phyloP scores from a whole-genome alignment of 2,888 invertebrate genomes.

The Apotomis betuletana region DNA sequence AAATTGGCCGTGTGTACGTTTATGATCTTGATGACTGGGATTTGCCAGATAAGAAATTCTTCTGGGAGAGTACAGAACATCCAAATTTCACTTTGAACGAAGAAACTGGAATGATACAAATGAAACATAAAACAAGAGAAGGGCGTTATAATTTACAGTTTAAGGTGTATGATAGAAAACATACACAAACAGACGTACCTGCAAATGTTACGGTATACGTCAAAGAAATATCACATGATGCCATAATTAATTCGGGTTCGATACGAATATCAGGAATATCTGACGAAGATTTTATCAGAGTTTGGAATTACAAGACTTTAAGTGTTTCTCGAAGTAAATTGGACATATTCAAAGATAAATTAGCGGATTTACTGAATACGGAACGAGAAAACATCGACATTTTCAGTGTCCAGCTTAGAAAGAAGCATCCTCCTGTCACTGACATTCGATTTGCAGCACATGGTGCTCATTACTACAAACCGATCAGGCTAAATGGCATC shows the following conservation, averaged over 20 bases:
- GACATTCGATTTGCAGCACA: slow-evolving; percentile 97
- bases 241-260: slow-evolving; percentile 97
- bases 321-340: slow-evolving; percentile 93
- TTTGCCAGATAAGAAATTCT: slow-evolving; percentile 97
- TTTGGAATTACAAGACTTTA: slow-evolving; percentile 96
- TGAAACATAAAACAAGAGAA: slow-evolving; percentile 95
- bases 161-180: slow-evolving; percentile 96
- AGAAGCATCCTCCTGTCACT: slow-evolving; percentile 93
- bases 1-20: slow-evolving; percentile 97
- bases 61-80: slow-evolving; percentile 95
- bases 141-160: slow-evolving; percentile 92
- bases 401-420: slow-evolving; percentile 96
- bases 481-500: slow-evolving; percentile 96
- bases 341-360: slow-evolving; percentile 94
- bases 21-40: slow-evolving; percentile 99
- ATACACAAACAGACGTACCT: slow-evolving; percentile 96
- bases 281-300: slow-evolving; percentile 97
- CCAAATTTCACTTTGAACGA: slow-evolving; percentile 94
- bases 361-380: slow-evolving; percentile 92
- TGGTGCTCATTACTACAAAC: slow-evolving; percentile 97
- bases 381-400: slow-evolving; percentile 96
- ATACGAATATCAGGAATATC: slow-evolving; percentile 96
- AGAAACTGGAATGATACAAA: slow-evolving; percentile 97
- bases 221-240: slow-evolving; percentile 97
- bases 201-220: slow-evolving; percentile 98